Evolutionary conservation across 2,113 vertebrate genomes (phyloP).

Genomic region (Nymphicus hollandicus): DNA sequence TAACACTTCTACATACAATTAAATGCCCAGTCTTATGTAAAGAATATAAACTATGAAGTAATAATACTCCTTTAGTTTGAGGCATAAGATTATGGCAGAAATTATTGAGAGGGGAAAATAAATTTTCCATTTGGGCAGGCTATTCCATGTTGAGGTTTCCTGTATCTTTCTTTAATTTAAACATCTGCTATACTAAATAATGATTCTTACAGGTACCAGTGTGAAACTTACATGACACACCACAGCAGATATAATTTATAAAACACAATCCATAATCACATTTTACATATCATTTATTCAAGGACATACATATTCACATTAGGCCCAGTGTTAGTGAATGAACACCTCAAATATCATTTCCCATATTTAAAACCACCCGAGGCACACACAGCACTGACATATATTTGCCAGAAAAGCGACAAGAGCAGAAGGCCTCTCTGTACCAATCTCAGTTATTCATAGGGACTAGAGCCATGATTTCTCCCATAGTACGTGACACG

Average conservation of each 20-base stretch:
- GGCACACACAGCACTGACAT: accelerated
- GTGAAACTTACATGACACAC: not conserved
- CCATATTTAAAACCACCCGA: not conserved
- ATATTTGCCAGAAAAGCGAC: not conserved
- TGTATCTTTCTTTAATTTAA: not conserved
- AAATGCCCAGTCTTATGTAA: not conserved
- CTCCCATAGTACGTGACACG: not conserved
- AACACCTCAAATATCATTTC: not conserved
- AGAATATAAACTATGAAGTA: not conserved
- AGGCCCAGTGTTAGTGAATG: not conserved
- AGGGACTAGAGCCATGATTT: not conserved
- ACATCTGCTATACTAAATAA: not conserved
- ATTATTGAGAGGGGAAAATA: not conserved
- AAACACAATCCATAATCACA: not conserved
- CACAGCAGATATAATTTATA: not conserved
- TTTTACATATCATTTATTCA: not conserved
- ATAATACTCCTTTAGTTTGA: not conserved
- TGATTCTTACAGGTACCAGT: not conserved
- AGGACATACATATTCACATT: not conserved
- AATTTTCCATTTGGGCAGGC: not conserved
- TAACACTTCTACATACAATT: not conserved
- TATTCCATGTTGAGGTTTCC: not conserved
- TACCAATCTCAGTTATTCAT: not conserved
- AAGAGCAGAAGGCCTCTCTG: not conserved
- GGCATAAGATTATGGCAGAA: not conserved